Evolutionary conservation across 2,797 vertebrate genomes (phyloP).

Genomic region (Peromyscus aztecus): DNA sequence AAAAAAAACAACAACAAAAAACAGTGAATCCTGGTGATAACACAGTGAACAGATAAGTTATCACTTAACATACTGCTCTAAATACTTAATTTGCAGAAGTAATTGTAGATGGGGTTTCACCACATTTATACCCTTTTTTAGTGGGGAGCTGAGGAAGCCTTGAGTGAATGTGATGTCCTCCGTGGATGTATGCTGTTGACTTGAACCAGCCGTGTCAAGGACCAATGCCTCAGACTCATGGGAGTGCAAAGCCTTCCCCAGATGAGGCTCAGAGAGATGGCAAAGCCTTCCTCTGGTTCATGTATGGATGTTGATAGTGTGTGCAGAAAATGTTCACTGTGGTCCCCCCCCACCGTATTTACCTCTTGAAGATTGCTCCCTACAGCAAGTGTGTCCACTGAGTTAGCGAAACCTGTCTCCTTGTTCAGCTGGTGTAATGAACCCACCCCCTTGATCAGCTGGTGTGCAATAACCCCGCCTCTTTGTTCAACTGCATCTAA

Average conservation of each 20-base stretch:
- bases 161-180: no score
- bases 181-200: not conserved
- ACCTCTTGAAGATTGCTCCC: not conserved
- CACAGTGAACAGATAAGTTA: not conserved
- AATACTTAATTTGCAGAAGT: not conserved
- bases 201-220: not conserved
- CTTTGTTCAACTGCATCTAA: not conserved
- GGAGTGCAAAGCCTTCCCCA: not conserved
- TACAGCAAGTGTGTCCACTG: not conserved
- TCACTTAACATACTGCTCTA: not conserved
- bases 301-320: no score
- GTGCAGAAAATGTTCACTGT: not conserved
- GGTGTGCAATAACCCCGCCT: not conserved
- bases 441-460: not conserved
- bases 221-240: not conserved
- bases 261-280: not conserved
- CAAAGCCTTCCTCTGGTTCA: not conserved
- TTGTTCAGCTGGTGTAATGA: not conserved
- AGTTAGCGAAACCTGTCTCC: not conserved
- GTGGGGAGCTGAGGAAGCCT: not conserved
- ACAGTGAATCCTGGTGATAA: conserved; percentile 34
- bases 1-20: not conserved
- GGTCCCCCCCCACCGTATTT: not conserved
- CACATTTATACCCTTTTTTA: not conserved
- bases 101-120: conserved; percentile 3